Percentiles rank a stretch among this genome's conserved stretches.
Conservation (phyloP, 2,113 vertebrate species). For the Paramisgurnus dabryanus region DNA sequence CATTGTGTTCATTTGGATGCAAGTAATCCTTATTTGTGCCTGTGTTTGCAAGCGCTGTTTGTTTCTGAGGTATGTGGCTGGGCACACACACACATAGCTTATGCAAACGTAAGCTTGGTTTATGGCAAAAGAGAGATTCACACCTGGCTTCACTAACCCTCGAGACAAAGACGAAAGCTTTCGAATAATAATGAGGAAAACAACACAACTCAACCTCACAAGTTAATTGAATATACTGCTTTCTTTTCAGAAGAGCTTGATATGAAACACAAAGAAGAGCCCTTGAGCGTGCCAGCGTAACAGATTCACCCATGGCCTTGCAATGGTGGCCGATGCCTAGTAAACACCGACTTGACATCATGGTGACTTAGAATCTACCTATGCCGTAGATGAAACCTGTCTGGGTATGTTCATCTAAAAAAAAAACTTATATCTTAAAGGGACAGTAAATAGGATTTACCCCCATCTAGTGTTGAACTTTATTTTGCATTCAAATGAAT, state of each 20-base stretch:
- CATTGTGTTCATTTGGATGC: conserved; percentile 11
- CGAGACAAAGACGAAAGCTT: conserved; percentile 33
- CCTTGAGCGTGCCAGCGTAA: neutral
- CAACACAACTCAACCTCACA: conserved; percentile 6
- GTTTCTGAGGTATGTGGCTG: neutral
- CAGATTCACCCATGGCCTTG: neutral
- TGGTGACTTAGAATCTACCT: conserved; percentile 20
- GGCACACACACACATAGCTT: conserved; percentile 10
- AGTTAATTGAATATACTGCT: conserved; percentile 43
- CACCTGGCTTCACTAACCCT: conserved; percentile 16
- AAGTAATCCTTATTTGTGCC: conserved; percentile 19
- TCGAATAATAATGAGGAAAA: conserved; percentile 32
- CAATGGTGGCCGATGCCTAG: neutral
- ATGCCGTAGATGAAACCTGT: neutral
- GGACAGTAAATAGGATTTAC: no score
- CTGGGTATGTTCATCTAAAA: conserved; percentile 12
- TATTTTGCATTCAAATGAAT: no score
- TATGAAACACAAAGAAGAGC: neutral
- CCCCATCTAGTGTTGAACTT: no score
- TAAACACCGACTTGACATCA: conserved; percentile 13
- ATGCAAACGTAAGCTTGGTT: conserved; percentile 21
- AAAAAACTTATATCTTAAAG: no score
- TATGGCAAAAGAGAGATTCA: conserved; percentile 18
- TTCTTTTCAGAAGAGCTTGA: conserved; percentile 31
- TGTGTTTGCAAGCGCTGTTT: neutral